These are phyloP conservation scores for Bradynema listronoti DNA, from an alignment of 1,140 invertebrate species.

Conservation along the genomic window DNA sequence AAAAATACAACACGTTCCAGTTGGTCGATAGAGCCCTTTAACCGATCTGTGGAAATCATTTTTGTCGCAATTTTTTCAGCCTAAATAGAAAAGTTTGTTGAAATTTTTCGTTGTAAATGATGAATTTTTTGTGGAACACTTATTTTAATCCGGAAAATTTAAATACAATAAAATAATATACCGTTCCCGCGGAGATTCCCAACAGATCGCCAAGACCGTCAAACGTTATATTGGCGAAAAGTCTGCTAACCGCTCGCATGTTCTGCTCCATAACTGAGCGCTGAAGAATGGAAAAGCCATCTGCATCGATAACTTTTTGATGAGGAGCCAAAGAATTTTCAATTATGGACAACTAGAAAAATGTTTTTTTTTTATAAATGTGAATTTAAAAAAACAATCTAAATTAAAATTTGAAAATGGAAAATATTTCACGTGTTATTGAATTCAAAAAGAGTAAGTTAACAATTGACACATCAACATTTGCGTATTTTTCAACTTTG, in stretches of 20 bases:
- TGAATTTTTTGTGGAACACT: no score
- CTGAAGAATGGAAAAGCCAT: slow-evolving; percentile 86
- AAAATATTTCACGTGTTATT: no score
- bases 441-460: no score
- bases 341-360: slow-evolving; percentile 71
- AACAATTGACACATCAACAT: no score
- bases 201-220: slow-evolving; percentile 86
- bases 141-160: slow-evolving; percentile 1
- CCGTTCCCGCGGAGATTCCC: slow-evolving; percentile 75
- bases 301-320: slow-evolving; percentile 79
- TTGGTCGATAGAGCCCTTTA: slow-evolving; percentile 96
- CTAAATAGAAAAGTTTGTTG: no score
- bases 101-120: no score
- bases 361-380: no score
- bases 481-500: no score
- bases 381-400: no score
- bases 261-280: slow-evolving; percentile 96
- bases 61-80: slow-evolving; percentile 96
- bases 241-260: slow-evolving; percentile 86
- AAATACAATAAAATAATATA: slow-evolving; percentile 25
- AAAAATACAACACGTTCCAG: slow-evolving; percentile 95
- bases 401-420: no score
- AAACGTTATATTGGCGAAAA: slow-evolving; percentile 97
- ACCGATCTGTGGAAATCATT: slow-evolving; percentile 92
- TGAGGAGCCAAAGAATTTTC: slow-evolving; percentile 81